Evolutionary conservation across 2,888 invertebrate genomes (phyloP).

Genomic region (Athalia circularis): DNA sequence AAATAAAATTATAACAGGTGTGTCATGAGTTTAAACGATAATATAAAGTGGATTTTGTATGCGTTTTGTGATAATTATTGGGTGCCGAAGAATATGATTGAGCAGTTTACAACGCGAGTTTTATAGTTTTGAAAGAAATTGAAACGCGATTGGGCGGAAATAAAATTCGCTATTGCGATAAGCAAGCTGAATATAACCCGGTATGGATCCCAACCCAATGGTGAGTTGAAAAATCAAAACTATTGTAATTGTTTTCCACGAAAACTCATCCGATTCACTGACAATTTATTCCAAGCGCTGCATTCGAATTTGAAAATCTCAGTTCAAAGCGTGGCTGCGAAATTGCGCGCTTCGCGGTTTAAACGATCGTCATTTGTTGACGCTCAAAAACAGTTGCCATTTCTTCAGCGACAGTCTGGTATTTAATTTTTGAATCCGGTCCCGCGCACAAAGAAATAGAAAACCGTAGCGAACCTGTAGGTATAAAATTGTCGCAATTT

Average conservation of each 20-base stretch:
- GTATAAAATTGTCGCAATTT: conserved; percentile 17
- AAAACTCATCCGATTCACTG: not conserved
- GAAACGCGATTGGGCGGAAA: conserved; percentile 42
- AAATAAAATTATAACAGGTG: no score
- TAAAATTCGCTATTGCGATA: conserved; percentile 24
- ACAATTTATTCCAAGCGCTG: no score
- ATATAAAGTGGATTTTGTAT: no score
- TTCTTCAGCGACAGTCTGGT: not conserved
- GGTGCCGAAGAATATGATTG: no score
- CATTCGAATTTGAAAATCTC: not conserved
- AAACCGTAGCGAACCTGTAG: not conserved
- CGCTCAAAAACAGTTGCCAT: no score
- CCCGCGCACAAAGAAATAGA: conserved; percentile 5
- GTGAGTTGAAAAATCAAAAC: conserved; percentile 56
- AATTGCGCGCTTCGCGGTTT: no score
- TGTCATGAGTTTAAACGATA: no score
- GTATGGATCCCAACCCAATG: conserved; percentile 68
- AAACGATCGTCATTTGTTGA: not conserved
- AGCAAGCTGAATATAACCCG: conserved; percentile 56
- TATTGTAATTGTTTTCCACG: not conserved
- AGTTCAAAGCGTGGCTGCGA: no score
- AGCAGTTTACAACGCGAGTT: no score
- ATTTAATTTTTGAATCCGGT: not conserved
- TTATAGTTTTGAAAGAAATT: conserved; percentile 12
- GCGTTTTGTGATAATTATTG: no score